These are phyloP conservation scores for Cydia strobilella DNA, from an alignment of 1,140 invertebrate genomes.

Conservation along the genomic window DNA sequence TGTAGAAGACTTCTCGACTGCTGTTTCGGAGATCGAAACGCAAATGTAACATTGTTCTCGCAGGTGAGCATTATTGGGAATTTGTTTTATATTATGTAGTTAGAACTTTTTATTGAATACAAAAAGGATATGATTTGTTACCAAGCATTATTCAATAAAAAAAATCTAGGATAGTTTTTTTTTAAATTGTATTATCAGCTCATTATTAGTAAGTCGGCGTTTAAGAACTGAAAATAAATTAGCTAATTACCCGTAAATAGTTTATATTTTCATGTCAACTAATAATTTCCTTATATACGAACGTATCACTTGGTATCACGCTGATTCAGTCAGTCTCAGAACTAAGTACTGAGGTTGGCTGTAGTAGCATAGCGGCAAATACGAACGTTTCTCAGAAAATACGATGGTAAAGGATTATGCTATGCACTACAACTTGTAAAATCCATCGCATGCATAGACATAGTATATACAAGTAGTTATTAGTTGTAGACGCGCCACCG, in stretches of 20 bases:
- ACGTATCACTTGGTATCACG: too few relatives aligned
- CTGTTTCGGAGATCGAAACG: slow-evolving; percentile 6
- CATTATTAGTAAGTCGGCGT: slow-evolving; percentile 79
- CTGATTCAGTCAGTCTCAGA: too few relatives aligned
- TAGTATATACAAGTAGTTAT: too few relatives aligned
- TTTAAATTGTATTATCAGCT: slow-evolving; percentile 80
- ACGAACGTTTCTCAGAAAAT: too few relatives aligned
- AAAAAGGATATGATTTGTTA: slow-evolving; percentile 77
- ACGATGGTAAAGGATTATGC: too few relatives aligned
- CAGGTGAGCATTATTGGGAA: slow-evolving; percentile 60
- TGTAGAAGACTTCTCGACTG: slow-evolving; percentile 37
- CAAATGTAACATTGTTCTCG: slow-evolving; percentile 26
- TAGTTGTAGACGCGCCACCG: too few relatives aligned
- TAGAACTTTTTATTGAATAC: slow-evolving; percentile 75
- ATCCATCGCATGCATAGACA: too few relatives aligned
- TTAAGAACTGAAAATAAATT: slow-evolving; percentile 80
- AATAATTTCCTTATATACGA: slow-evolving; percentile 35
- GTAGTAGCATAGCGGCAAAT: too few relatives aligned
- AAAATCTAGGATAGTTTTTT: slow-evolving; percentile 70
- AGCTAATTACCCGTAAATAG: slow-evolving; percentile 71
- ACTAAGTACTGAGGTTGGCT: too few relatives aligned
- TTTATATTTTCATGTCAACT: slow-evolving; percentile 47
- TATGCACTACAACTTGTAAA: too few relatives aligned
- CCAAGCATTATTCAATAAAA: slow-evolving; percentile 78
- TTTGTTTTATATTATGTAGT: slow-evolving; percentile 72